Evolutionary conservation across 2,888 invertebrate genomes (phyloP).

Genomic region (Meloe dianella): DNA sequence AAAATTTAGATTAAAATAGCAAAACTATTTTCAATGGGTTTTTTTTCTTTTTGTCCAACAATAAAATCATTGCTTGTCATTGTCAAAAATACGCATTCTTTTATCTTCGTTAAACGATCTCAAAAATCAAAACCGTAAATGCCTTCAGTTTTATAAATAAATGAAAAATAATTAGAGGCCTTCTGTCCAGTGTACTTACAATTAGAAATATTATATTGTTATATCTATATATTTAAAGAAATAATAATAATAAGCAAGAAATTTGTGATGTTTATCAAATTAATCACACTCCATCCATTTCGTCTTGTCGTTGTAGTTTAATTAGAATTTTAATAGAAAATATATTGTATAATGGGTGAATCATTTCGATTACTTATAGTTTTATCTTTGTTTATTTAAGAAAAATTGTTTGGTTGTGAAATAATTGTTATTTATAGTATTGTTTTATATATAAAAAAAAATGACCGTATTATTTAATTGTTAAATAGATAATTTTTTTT

Average conservation of each 20-base stretch:
- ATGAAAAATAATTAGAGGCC: constrained; percentile 41
- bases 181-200: constrained; percentile 47
- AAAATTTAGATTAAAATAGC: background rate
- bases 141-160: constrained; percentile 34
- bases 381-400: constrained; percentile 32
- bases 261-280: constrained; percentile 36
- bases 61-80: background rate
- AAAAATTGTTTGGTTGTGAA: constrained; percentile 48
- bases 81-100: background rate
- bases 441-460: constrained; percentile 31
- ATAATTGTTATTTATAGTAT: constrained; percentile 47
- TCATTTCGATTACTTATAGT: constrained; percentile 23
- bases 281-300: constrained; percentile 23
- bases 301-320: constrained; percentile 26
- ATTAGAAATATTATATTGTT: constrained; percentile 18
- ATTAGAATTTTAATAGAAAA: constrained; percentile 30
- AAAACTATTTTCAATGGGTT: background rate
- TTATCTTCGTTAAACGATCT: constrained; percentile 35
- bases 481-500: constrained; percentile 30
- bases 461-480: constrained; percentile 31
- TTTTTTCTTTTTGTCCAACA: too few species aligned
- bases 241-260: constrained; percentile 25
- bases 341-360: background rate
- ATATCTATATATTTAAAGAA: constrained; percentile 13
- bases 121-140: constrained; percentile 36